Evolutionary conservation across 2,113 vertebrate genomes (phyloP).

Genomic region (Polypterus bichir): DNA sequence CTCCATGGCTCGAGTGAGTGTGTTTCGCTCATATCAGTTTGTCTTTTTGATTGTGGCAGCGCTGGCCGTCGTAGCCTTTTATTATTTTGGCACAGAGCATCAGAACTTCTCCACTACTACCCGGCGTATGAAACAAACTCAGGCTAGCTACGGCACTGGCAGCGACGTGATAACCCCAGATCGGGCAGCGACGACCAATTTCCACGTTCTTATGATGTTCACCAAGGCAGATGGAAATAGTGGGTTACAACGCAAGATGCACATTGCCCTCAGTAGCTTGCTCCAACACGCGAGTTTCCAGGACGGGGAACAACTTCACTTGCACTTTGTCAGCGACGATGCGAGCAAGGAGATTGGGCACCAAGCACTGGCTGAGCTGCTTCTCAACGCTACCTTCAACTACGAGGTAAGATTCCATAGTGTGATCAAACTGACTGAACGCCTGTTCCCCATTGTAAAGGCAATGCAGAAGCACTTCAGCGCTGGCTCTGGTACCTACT

Average conservation of each 20-base stretch:
- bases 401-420: slow-evolving; percentile 88
- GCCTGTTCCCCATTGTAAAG: slow-evolving; percentile 78
- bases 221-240: slow-evolving; percentile 71
- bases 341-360: slow-evolving; percentile 63
- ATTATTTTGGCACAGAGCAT: slow-evolving; percentile 73
- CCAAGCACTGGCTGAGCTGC: slow-evolving; percentile 58
- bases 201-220: slow-evolving; percentile 83
- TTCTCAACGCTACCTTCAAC: slow-evolving; percentile 59
- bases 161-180: slow-evolving; percentile 41
- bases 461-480: slow-evolving; percentile 97
- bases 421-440: slow-evolving; percentile 64
- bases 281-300: slow-evolving; percentile 41
- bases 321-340: slow-evolving; percentile 61
- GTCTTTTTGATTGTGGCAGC: slow-evolving; percentile 64
- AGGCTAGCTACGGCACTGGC: slow-evolving; percentile 45
- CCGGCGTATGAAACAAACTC: slow-evolving; percentile 64
- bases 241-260: slow-evolving; percentile 59
- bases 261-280: slow-evolving; percentile 55
- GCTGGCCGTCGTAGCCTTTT: slow-evolving; percentile 75
- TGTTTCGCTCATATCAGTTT: slow-evolving; percentile 53
- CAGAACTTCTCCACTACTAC: slow-evolving; percentile 86
- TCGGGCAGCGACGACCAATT: slow-evolving; percentile 39
- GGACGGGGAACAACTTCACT: slow-evolving; percentile 45
- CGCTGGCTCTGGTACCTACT: slow-evolving; percentile 80
- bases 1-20: slow-evolving; percentile 46